Percentiles rank a stretch among this genome's conserved stretches.
Conservation (phyloP, 30 jellyfish, hydroid and myxozoan genomes). For the Aurelia sp. region DNA sequence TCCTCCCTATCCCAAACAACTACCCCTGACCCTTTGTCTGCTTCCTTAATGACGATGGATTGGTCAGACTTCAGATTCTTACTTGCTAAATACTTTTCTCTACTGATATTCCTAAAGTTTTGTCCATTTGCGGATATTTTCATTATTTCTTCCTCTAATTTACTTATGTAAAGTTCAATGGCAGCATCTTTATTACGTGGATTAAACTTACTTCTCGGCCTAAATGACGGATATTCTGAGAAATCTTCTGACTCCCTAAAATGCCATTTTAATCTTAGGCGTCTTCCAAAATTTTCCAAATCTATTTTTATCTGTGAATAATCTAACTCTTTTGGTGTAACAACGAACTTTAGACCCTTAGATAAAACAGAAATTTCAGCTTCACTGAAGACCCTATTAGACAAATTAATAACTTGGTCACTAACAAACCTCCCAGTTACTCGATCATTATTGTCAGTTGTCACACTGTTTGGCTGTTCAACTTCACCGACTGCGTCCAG, state of each 20-base stretch:
- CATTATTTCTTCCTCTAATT: neutral
- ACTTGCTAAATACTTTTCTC: neutral
- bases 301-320: neutral
- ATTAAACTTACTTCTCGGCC: neutral
- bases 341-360: neutral
- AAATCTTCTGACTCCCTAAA: neutral
- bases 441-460: too few species aligned
- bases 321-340: neutral
- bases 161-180: neutral
- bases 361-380: conserved; percentile 2
- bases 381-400: neutral
- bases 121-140: neutral
- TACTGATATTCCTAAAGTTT: neutral
- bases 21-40: neutral
- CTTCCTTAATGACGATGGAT: neutral
- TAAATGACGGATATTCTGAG: neutral
- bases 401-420: too few species aligned
- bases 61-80: neutral
- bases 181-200: conserved; percentile 2
- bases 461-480: too few species aligned
- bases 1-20: too few species aligned
- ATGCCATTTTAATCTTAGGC: too few species aligned
- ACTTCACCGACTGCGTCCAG: too few species aligned
- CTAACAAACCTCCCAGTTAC: too few species aligned
- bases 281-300: too few species aligned